These are phyloP conservation scores for Pogonognathellus flavescens DNA, from an alignment of 1,140 invertebrate species.

Conservation along the genomic window DNA sequence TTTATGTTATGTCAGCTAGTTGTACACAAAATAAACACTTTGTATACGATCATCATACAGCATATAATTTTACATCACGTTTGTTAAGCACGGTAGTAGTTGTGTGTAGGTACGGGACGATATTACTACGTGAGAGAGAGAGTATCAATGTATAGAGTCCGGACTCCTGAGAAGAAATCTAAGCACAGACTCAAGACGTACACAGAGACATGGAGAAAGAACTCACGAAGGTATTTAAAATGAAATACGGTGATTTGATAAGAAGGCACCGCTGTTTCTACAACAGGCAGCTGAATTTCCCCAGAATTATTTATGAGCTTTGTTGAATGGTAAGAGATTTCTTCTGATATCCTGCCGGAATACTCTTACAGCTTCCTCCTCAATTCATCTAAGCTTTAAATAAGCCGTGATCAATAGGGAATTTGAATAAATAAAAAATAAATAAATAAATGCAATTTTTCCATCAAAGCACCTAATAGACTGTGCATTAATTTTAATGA, in stretches of 20 bases:
- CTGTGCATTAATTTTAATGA: no score
- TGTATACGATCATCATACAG: background rate
- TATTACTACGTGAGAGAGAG: no score
- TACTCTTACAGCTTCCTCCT: background rate
- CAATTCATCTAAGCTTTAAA: no score
- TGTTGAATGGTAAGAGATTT: background rate
- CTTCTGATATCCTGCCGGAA: background rate
- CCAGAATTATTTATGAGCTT: background rate
- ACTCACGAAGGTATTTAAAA: background rate
- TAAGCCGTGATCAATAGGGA: no score
- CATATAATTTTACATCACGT: background rate
- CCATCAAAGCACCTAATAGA: no score
- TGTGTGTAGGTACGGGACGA: no score
- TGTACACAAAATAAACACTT: background rate
- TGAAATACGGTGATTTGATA: slow-evolving; percentile 11
- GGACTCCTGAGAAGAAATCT: no score
- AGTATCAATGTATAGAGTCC: no score
- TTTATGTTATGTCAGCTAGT: slow-evolving; percentile 2
- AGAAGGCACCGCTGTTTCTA: slow-evolving; percentile 4
- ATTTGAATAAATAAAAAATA: no score
- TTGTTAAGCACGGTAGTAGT: background rate
- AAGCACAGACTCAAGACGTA: background rate
- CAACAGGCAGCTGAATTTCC: background rate
- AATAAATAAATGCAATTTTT: no score
- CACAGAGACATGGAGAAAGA: slow-evolving; percentile 9